These are phyloP conservation scores for Carassius auratus DNA, from an alignment of 2,113 vertebrate species.

Conservation along the genomic window DNA sequence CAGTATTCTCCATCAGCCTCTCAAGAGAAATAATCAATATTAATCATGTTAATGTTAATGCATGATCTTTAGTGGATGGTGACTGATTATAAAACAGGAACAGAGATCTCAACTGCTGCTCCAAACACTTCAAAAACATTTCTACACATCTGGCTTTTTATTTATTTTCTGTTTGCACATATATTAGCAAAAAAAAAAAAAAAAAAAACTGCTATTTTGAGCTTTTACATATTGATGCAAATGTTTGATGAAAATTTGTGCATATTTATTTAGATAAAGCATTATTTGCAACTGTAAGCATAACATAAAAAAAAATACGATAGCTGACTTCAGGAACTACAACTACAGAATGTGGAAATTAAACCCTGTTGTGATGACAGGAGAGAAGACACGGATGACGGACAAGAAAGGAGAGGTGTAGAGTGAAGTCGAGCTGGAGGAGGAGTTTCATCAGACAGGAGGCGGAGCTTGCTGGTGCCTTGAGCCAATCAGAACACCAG, in stretches of 20 bases:
- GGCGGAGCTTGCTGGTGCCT: conserved; percentile 80
- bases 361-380: conserved; percentile 46
- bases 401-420: conserved; percentile 83
- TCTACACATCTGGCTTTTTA: neutral
- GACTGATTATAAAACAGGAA: neutral
- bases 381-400: conserved; percentile 93
- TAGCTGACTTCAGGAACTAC: neutral
- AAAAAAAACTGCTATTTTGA: too few species aligned
- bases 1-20: neutral
- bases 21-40: neutral
- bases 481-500: conserved; percentile 92
- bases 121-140: neutral
- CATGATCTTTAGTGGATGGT: too few species aligned
- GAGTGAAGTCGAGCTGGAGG: conserved; percentile 96
- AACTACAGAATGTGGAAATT: neutral
- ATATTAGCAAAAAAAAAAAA: neutral
- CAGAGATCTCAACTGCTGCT: neutral
- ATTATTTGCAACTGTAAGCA: too few species aligned
- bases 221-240: too few species aligned
- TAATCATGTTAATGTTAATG: neutral
- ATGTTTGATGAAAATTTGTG: neutral
- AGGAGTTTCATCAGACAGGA: conserved; percentile 94
- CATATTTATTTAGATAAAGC: too few species aligned
- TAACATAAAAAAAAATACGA: too few species aligned
- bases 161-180: neutral